These are phyloP conservation scores for Leucophenga montana DNA, from an alignment of 2,888 invertebrate species.

Conservation along the genomic window DNA sequence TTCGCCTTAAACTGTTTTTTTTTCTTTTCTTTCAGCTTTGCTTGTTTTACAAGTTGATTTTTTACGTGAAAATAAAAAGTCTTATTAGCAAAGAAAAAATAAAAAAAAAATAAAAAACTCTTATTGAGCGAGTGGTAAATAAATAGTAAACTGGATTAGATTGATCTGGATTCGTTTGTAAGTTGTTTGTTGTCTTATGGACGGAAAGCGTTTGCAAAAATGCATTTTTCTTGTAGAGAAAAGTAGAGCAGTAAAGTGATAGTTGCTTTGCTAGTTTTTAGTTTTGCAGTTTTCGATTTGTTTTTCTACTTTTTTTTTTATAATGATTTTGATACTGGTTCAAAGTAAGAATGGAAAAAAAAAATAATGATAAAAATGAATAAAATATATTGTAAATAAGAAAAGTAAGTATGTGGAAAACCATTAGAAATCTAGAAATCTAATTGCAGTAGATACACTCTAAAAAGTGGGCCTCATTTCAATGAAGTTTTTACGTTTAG, in stretches of 20 bases:
- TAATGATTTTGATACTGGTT: conserved; percentile 33
- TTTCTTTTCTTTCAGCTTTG: too few relatives aligned
- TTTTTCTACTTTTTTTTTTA: conserved; percentile 31
- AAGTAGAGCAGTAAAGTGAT: conserved; percentile 59
- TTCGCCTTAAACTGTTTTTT: too few relatives aligned
- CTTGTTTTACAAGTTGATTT: conserved; percentile 12
- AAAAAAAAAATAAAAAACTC: too few relatives aligned
- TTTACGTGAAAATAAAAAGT: conserved; percentile 6
- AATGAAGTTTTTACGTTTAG: too few relatives aligned
- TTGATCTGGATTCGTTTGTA: conserved; percentile 8
- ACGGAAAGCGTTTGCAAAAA: conserved; percentile 19
- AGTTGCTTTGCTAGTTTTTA: conserved; percentile 62
- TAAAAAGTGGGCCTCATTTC: too few relatives aligned
- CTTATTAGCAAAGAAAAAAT: background rate
- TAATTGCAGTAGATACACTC: too few relatives aligned
- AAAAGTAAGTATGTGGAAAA: too few relatives aligned
- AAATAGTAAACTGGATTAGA: background rate
- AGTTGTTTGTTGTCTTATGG: conserved; percentile 31
- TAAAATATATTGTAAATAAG: background rate
- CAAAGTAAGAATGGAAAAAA: background rate
- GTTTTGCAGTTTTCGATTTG: conserved; percentile 39
- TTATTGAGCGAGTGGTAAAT: background rate
- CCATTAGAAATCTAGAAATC: too few relatives aligned
- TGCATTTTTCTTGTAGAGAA: conserved; percentile 38
- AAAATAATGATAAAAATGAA: background rate